Conservation (phyloP, 2,888 invertebrate species). For the Dolomedes plantarius region DNA sequence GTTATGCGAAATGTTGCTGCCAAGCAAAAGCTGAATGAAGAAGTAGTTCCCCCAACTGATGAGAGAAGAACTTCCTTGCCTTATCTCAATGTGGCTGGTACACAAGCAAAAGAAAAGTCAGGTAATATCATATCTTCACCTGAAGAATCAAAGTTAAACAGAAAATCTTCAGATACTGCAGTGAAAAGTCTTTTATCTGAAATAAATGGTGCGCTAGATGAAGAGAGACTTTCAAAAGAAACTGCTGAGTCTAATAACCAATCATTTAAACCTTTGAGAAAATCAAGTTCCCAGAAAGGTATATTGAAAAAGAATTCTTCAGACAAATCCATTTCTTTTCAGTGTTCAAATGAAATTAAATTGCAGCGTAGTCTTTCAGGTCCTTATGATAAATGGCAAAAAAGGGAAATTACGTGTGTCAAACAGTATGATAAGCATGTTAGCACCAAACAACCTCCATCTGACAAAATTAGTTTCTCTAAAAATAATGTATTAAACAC, state of each 20-base stretch:
- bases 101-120: not conserved
- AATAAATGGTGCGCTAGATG: not conserved
- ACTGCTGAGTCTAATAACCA: not conserved
- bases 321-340: slow-evolving; percentile 19
- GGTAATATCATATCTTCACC: not conserved
- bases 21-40: slow-evolving; percentile 54
- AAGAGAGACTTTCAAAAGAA: slow-evolving; percentile 12
- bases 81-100: slow-evolving; percentile 6
- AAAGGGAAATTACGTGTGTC: not conserved
- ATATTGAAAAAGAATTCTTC: slow-evolving; percentile 29
- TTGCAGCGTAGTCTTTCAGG: slow-evolving; percentile 17
- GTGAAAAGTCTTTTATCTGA: not conserved
- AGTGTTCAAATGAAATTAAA: not conserved
- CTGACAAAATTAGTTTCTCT: not conserved
- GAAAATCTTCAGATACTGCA: not conserved
- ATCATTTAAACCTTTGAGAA: slow-evolving; percentile 19
- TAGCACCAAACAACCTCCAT: not conserved
- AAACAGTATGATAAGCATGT: not conserved
- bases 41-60: slow-evolving; percentile 21
- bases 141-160: not conserved
- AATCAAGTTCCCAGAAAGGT: slow-evolving; percentile 22
- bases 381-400: slow-evolving; percentile 24
- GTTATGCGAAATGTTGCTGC: slow-evolving; percentile 86
- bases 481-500: not conserved
- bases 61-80: slow-evolving; percentile 64